These are phyloP conservation scores for Clostera curtula DNA, from an alignment of 2,888 invertebrate species.

Conservation along the genomic window DNA sequence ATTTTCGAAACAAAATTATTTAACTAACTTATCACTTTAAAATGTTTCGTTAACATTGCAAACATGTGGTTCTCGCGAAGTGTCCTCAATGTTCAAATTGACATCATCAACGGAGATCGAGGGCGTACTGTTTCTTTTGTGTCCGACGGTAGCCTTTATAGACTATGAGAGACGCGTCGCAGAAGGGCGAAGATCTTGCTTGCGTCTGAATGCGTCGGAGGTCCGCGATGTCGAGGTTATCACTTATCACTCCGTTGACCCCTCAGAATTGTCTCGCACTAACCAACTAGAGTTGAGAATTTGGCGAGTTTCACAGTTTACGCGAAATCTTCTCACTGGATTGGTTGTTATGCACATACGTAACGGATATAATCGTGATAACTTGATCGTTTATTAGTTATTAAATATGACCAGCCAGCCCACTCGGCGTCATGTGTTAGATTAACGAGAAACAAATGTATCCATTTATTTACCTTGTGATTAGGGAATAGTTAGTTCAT, in stretches of 20 bases:
- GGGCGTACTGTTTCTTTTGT: slow-evolving; percentile 62
- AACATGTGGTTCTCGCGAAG: slow-evolving; percentile 25
- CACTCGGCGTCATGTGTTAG: too few species aligned
- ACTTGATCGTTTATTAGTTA: too few species aligned
- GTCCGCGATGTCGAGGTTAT: slow-evolving; percentile 34
- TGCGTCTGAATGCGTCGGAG: slow-evolving; percentile 45
- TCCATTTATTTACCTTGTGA: background rate
- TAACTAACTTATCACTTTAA: slow-evolving; percentile 32
- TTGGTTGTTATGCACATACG: background rate
- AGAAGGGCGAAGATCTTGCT: slow-evolving; percentile 55
- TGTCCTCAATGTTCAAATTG: slow-evolving; percentile 38
- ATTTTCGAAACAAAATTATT: slow-evolving; percentile 37
- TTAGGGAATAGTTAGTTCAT: background rate
- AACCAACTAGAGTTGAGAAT: slow-evolving; percentile 32
- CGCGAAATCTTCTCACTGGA: background rate
- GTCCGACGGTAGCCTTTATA: slow-evolving; percentile 61
- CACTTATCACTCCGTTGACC: slow-evolving; percentile 60
- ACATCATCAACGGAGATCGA: slow-evolving; percentile 62
- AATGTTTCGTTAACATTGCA: slow-evolving; percentile 43
- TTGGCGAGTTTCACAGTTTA: slow-evolving; percentile 16
- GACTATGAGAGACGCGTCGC: slow-evolving; percentile 49
- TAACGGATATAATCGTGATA: too few species aligned
- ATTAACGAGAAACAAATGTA: background rate
- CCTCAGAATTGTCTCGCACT: slow-evolving; percentile 32
- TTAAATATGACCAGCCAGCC: background rate